These are phyloP conservation scores for Mormyrus iriodes DNA, from an alignment of 2,113 vertebrate genomes.

Conservation along the genomic window DNA sequence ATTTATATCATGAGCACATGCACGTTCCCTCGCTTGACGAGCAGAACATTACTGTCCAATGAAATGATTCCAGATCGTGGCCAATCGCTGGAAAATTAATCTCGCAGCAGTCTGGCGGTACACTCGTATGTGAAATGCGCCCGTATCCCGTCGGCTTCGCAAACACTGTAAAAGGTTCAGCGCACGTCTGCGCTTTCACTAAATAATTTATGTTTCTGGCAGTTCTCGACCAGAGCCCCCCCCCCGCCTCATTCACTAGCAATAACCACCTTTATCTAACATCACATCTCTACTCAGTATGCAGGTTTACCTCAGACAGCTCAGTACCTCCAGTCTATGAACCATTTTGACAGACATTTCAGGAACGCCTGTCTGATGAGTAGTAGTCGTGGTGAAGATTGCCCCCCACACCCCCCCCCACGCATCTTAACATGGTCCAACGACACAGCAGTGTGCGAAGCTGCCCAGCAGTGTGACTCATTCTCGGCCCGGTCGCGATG, in stretches of 20 bases:
- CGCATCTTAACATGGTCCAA: not conserved
- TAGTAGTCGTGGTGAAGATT: not conserved
- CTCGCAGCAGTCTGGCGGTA: not conserved
- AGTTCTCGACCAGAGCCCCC: not conserved
- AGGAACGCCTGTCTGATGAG: not conserved
- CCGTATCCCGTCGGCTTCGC: not conserved
- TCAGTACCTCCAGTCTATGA: not conserved
- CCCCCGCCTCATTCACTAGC: not conserved
- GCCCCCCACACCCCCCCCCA: no score
- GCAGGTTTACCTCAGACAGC: not conserved
- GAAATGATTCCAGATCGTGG: not conserved
- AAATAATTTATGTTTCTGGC: not conserved
- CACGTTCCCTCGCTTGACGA: not conserved
- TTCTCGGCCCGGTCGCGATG: not conserved
- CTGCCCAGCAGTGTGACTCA: not conserved
- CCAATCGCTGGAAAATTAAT: not conserved
- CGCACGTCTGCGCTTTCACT: not conserved
- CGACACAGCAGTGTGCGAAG: not conserved
- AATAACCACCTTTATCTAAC: not conserved
- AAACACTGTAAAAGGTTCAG: not conserved
- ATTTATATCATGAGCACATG: not conserved
- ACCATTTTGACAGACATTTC: not conserved
- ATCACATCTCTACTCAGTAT: not conserved
- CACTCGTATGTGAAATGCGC: not conserved
- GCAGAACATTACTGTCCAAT: not conserved